Evolutionary conservation across 2,113 vertebrate genomes (phyloP), one percentile per base, ranked within the genome.

Genomic region (Taxidea taxus): DNA sequence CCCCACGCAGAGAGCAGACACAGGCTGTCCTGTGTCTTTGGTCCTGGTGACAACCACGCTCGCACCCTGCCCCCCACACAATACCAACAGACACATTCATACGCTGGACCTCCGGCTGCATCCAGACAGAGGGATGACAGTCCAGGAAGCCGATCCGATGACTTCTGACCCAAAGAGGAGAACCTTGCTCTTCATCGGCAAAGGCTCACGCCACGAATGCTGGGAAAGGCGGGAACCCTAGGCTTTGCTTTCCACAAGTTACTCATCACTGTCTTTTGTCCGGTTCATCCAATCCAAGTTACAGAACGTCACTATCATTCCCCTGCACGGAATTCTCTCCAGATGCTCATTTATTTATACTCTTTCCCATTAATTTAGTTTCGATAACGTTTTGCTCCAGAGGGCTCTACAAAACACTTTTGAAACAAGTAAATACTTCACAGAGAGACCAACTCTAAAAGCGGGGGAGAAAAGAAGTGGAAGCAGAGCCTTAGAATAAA

Each of bases 281-380:
- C 11, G 42, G 56, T 12, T 64, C 54, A 15, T 96, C 72, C 62
- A 8, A 80, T 91, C 82, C 75, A 31, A 91, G 81, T 75, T 42
- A 68, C n/a, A 60, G 70, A 90, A 74, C 2, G 6, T 37, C 64
- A 7, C 39, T 86, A 2, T 74, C 34, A 91, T 94, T 90, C 54
- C 54, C 37, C 2, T 6, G 60, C 82, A 75, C 13, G 0, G 54
- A 78, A 82, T 89, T 95, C 78, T 94, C 82, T 80, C 72, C 72
- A 95, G 94, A 93, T 96, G 74, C 39, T 78, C 44, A 82, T 77
- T 97, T 95, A 86, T 58, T 96, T 88, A 39, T 34, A 86, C 12
- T 78, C 84, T 95, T 83, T 86, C 29, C 74, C 83, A 89, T 97
- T 97, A 94, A 97, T 97, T 97, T 95, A 78, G 89, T 91, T 91